Percentiles rank a stretch among this genome's conserved stretches.
Evolutionary conservation across 2,797 vertebrate species (phyloP).

Genomic region (Silurus lanzhouensis): DNA sequence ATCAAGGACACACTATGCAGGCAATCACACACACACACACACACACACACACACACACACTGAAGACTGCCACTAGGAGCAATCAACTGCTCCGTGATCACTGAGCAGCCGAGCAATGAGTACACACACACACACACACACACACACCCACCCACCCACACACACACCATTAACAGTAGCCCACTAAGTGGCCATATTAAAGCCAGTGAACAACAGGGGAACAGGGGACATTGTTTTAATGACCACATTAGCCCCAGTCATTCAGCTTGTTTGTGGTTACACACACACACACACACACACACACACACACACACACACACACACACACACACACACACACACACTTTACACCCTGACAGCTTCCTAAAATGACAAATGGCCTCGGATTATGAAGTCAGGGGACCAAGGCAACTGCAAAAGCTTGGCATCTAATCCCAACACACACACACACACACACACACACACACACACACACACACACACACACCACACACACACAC

Average conservation of each 20-base stretch:
- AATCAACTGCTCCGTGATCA: conserved; percentile 31
- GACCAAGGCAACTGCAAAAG: conserved; percentile 45
- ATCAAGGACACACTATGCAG: background rate
- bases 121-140: background rate
- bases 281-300: conserved; percentile 30
- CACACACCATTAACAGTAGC: conserved; percentile 19
- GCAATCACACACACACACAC: conserved; percentile 8
- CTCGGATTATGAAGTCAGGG: conserved; percentile 49
- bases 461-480: background rate
- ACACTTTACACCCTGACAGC: conserved; percentile 46
- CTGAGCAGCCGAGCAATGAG: conserved; percentile 7
- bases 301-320: conserved; percentile 27
- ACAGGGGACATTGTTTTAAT: conserved; percentile 50
- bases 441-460: background rate
- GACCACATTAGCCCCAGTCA: conserved; percentile 54
- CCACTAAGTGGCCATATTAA: conserved; percentile 47
- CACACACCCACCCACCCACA: conserved; percentile 1
- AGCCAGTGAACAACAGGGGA: conserved; percentile 30
- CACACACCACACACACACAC: conserved; percentile 9
- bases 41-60: background rate
- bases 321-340: conserved; percentile 19
- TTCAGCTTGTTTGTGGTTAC: conserved; percentile 36
- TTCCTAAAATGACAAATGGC: conserved; percentile 50
- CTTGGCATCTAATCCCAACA: conserved; percentile 40
- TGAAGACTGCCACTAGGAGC: conserved; percentile 5